Conservation (phyloP, 2,888 invertebrate genomes). For the Ophion obscuratus region DNA sequence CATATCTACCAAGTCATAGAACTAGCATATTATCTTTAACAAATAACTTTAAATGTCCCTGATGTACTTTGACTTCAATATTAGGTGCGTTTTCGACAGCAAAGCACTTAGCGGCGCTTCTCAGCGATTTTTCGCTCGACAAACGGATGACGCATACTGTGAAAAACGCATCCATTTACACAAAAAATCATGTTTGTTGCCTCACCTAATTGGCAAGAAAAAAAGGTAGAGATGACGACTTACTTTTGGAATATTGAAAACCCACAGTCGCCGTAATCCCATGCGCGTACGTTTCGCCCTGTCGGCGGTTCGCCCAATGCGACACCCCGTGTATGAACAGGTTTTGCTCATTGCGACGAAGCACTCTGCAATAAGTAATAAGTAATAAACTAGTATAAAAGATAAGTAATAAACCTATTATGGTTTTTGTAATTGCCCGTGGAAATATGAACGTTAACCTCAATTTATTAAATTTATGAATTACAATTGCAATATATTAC, state of each 20-base stretch:
- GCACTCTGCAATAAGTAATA: not conserved
- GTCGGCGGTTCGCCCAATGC: conserved; percentile 4
- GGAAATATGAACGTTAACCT: conserved; percentile 2
- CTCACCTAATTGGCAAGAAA: not conserved
- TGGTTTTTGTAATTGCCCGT: not conserved
- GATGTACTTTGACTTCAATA: not conserved
- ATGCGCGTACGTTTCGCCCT: not conserved
- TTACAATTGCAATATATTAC: not conserved
- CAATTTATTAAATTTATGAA: not conserved
- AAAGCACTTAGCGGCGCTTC: not conserved
- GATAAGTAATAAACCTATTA: not conserved
- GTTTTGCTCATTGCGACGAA: conserved; percentile 11
- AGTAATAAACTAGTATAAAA: no score
- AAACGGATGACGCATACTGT: not conserved
- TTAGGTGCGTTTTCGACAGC: not conserved
- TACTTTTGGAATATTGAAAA: conserved; percentile 32
- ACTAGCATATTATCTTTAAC: not conserved
- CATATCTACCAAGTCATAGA: not conserved
- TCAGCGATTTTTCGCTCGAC: not conserved
- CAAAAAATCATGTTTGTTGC: not conserved
- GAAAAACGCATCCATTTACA: not conserved
- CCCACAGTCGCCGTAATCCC: not conserved
- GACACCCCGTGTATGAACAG: conserved; percentile 10
- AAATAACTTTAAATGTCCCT: not conserved
- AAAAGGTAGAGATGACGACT: conserved; percentile 4